Base-by-base conservation (phyloP, 2,888 invertebrate genomes). In the Rhodophaea formosa region DNA sequence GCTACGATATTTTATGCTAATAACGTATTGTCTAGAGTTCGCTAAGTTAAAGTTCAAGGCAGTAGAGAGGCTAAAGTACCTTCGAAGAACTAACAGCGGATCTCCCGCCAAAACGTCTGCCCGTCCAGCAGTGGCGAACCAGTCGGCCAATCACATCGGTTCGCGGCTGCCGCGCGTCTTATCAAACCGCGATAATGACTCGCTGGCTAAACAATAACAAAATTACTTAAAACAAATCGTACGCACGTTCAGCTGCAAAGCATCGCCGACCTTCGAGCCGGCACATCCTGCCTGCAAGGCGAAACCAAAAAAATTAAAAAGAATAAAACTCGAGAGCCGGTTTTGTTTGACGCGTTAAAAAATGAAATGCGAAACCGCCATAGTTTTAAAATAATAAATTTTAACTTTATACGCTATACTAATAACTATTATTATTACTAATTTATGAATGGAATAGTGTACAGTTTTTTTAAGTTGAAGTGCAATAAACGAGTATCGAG, bases 131-230 rank as follows among this genome's bases (percentile, higher is more conserved):
- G 43, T 35, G 44, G 45, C 60, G 64, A 8, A 60, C 72, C 70
- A 75, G 79, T 76, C 71, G 73, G 70, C 88, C 87, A 89, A 89
- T 89, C 87, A 88, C 76, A 85, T 74, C 71, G 70, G 81, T 74
- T 81, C 82, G 87, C 82, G 86, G 79, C 74, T 75, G 77, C 75
- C 82, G 78, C 69, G 69, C 74, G 85, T 79, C 73, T 84, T 86
- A 86, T 87, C 80, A 83, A 85, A 79, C 75, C 57, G 71, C 78
- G 83, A 84, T 80, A 86, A 82, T 75, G 75, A 69, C 67, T 70
- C 65, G 70, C 67, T 66, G 71, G 69, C 70, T 74, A 78, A 80
- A 82, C 77, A 79, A 77, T 75, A 84, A 82, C 75, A 79, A 82
- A 76, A 79, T 77, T 75, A 84, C 80, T 79, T 84, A 85, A 82